phyloP scores from a whole-genome alignment of 2,797 vertebrate species.

The Typhlichthys eigenmanni region DNA sequence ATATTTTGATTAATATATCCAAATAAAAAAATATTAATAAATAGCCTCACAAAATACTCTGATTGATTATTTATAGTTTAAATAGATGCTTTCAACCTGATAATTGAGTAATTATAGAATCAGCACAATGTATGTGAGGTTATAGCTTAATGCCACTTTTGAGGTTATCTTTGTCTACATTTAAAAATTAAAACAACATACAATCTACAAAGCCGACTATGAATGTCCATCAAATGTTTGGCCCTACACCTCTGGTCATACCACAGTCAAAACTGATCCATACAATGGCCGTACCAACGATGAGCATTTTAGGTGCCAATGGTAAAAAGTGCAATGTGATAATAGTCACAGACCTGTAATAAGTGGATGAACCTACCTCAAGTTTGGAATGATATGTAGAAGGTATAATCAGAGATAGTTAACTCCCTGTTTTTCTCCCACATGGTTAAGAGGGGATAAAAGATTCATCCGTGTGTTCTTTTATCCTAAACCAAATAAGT shows the following conservation, averaged over 20 bases:
- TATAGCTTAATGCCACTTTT: conserved; percentile 60
- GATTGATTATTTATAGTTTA: conserved; percentile 48
- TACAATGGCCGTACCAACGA: conserved; percentile 25
- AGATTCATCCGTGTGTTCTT: conserved; percentile 60
- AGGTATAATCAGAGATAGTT: conserved; percentile 47
- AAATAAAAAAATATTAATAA: conserved; percentile 42
- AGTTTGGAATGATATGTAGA: conserved; percentile 36
- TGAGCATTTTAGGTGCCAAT: conserved; percentile 39
- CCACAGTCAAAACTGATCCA: conserved; percentile 38
- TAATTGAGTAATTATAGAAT: conserved; percentile 49
- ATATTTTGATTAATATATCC: conserved; percentile 46
- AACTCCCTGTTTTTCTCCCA: conserved; percentile 57
- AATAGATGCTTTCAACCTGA: conserved; percentile 55
- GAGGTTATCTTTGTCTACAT: conserved; percentile 51
- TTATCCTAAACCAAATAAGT: conserved; percentile 21
- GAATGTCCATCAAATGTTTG: conserved; percentile 47
- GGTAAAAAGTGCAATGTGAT: conserved; percentile 70
- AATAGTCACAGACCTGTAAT: conserved; percentile 18
- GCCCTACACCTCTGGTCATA: conserved; percentile 50
- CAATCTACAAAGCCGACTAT: conserved; percentile 42
- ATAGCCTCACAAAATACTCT: conserved; percentile 42
- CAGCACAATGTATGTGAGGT: conserved; percentile 56
- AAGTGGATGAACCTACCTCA: conserved; percentile 32
- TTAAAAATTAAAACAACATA: conserved; percentile 41
- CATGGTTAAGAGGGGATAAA: conserved; percentile 43